Evolutionary conservation across 2,797 vertebrate genomes (phyloP).

Genomic region (Rhadinocentrus ornatus): DNA sequence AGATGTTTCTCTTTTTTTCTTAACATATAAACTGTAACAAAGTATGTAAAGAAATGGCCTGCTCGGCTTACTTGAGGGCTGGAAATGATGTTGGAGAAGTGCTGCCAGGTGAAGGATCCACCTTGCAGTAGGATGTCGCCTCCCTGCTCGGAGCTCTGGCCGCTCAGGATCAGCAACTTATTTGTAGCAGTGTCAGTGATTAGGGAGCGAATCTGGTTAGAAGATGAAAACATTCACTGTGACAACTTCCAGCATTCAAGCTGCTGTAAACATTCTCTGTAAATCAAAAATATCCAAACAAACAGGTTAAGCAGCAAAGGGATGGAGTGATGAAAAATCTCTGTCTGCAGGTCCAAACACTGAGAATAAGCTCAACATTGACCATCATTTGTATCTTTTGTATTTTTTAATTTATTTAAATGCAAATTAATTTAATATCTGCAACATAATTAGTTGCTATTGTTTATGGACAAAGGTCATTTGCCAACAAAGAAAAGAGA

Average conservation of each 20-base stretch:
- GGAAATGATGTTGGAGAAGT: constrained; percentile 88
- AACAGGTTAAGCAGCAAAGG: neutral
- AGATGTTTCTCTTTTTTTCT: constrained; percentile 2
- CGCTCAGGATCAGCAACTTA: constrained; percentile 92
- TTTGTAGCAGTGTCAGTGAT: constrained; percentile 87
- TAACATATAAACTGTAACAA: no score
- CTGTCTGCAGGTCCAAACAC: neutral
- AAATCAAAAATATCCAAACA: neutral
- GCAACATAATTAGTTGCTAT: neutral
- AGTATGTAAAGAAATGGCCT: neutral
- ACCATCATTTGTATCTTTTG: no score
- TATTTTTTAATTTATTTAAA: neutral
- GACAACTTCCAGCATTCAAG: neutral
- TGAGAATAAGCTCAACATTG: no score
- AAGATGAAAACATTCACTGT: constrained; percentile 1
- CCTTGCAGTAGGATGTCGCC: constrained; percentile 90
- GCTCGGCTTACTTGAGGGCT: constrained; percentile 83
- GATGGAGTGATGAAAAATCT: neutral
- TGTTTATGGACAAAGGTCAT: neutral
- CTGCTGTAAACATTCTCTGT: neutral
- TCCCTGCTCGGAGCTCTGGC: constrained; percentile 91
- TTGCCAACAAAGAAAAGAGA: neutral
- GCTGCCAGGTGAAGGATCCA: constrained; percentile 89
- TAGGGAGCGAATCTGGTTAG: constrained; percentile 85
- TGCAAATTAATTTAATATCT: neutral